Percentiles rank a stretch among this genome's conserved stretches.
Conservation (phyloP, 2,888 invertebrate species). For the Laothoe populi region DNA sequence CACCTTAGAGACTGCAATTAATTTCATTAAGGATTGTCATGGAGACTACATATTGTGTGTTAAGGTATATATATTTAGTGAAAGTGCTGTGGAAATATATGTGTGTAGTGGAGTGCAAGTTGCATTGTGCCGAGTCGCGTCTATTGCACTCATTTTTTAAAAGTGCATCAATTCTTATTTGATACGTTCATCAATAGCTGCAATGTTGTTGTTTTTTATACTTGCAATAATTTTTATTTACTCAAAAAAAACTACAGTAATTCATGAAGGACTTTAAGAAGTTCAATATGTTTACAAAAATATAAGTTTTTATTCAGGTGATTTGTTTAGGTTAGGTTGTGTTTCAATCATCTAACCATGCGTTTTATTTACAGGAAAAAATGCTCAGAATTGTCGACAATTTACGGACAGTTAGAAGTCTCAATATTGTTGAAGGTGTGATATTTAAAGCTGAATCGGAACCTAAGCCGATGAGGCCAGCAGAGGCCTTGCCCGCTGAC, state of each 20-base stretch:
- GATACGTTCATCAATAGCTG: background rate
- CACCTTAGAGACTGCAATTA: conserved; percentile 86
- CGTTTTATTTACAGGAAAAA: conserved; percentile 83
- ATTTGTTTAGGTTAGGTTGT: too few relatives aligned
- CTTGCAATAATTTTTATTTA: too few relatives aligned
- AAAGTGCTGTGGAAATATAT: conserved; percentile 64
- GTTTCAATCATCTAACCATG: background rate
- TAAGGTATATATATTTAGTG: conserved; percentile 85
- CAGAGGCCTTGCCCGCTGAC: conserved; percentile 89
- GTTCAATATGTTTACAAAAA: too few relatives aligned
- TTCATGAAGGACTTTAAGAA: too few relatives aligned
- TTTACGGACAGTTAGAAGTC: conserved; percentile 66
- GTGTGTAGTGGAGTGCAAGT: conserved; percentile 31
- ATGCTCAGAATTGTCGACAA: conserved; percentile 88
- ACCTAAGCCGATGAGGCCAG: conserved; percentile 81
- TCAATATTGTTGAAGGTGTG: conserved; percentile 87
- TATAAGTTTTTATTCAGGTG: too few relatives aligned
- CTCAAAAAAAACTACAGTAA: too few relatives aligned
- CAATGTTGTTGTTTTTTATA: too few relatives aligned
- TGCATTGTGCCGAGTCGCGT: conserved; percentile 32
- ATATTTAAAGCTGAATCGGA: conserved; percentile 83
- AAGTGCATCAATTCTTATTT: conserved; percentile 31
- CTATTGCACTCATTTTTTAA: conserved; percentile 38
- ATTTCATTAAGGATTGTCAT: conserved; percentile 89
- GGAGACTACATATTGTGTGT: conserved; percentile 89